Percentiles rank a stretch among this genome's conserved stretches.
Conservation (phyloP, 2,113 vertebrate genomes). For the Pardalotus punctatus region DNA sequence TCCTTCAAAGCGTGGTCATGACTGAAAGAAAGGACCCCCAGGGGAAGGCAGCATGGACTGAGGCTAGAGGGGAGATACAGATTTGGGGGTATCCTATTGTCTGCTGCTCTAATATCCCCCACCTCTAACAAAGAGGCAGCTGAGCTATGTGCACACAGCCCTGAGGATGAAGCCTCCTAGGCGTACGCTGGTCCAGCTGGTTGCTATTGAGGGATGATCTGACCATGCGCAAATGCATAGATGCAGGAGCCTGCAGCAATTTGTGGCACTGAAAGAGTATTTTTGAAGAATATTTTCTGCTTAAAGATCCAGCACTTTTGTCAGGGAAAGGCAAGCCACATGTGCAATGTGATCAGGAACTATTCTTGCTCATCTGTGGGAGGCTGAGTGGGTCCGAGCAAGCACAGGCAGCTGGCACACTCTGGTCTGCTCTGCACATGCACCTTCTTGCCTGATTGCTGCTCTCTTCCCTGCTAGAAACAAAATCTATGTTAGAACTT, state of each 20-base stretch:
- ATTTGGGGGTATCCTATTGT: neutral
- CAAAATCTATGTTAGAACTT: neutral
- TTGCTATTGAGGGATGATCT: neutral
- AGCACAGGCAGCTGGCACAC: neutral
- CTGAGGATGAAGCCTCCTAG: neutral
- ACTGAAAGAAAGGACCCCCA: neutral
- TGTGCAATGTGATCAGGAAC: neutral
- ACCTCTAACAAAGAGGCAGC: neutral
- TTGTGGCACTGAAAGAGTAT: neutral
- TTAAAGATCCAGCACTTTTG: neutral
- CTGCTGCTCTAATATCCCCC: neutral
- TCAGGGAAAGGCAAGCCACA: neutral
- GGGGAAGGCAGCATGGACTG: neutral
- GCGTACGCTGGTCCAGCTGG: accelerated
- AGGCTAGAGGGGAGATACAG: neutral
- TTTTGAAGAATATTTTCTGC: neutral
- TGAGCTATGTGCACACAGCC: neutral
- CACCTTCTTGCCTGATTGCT: neutral
- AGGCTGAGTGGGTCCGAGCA: neutral
- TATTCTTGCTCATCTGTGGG: conserved; percentile 33
- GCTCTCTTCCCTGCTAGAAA: neutral
- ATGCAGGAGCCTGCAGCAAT: neutral
- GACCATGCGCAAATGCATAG: accelerated
- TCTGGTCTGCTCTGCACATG: neutral
- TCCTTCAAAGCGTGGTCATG: neutral